Percentiles rank a stretch among this genome's conserved stretches.
phyloP scores from a whole-genome alignment of 2,797 vertebrate genomes.

The Poeciliopsis infans region DNA sequence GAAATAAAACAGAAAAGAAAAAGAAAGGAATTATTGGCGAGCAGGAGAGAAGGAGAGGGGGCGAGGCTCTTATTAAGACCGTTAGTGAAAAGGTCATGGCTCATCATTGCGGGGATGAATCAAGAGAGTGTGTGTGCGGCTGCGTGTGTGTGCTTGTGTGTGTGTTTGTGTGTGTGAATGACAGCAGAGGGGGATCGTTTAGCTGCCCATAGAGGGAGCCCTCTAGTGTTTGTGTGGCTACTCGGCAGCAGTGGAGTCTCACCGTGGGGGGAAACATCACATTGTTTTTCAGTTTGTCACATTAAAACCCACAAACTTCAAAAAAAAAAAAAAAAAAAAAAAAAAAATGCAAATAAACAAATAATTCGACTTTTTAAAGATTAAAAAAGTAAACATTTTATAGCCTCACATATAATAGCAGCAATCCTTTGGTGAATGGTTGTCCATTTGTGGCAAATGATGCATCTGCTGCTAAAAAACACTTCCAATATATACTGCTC shows the following conservation, averaged over 20 bases:
- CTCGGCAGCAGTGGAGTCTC: conserved; percentile 63
- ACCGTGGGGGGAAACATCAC: background rate
- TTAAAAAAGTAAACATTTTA: too few species aligned
- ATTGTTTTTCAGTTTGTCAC: background rate
- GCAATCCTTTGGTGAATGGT: background rate
- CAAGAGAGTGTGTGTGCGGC: conserved; percentile 8
- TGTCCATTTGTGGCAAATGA: background rate
- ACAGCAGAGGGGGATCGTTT: conserved; percentile 44
- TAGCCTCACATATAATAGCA: background rate
- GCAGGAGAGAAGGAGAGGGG: conserved; percentile 23
- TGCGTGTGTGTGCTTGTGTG: conserved; percentile 6
- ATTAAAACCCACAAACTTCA: background rate
- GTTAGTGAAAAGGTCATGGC: conserved; percentile 55
- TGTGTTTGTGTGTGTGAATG: conserved; percentile 40
- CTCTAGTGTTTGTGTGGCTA: conserved; percentile 88
- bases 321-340: background rate
- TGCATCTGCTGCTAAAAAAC: background rate
- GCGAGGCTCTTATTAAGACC: conserved; percentile 45
- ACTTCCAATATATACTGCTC: background rate
- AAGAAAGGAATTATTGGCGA: background rate
- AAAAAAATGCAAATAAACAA: too few species aligned
- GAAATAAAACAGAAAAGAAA: background rate
- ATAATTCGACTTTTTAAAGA: too few species aligned
- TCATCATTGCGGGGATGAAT: conserved; percentile 38
- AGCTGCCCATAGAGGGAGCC: conserved; percentile 81